Evolutionary conservation across 2,797 vertebrate species (phyloP), one percentile per base, ranked within the genome.

Genomic region (Epinephelus awoara): DNA sequence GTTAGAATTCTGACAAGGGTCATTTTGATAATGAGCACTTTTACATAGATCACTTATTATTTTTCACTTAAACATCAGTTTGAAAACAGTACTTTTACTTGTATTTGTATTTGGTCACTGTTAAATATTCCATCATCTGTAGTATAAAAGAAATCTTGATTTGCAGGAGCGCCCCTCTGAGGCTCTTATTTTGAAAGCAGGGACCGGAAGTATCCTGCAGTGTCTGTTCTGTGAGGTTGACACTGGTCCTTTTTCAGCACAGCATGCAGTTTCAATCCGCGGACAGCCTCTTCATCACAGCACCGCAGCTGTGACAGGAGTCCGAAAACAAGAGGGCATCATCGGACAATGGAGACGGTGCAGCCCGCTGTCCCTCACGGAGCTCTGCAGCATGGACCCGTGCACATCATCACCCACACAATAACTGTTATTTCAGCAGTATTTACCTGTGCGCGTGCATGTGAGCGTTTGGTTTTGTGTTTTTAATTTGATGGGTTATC

Each of bases 111-210:
- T 5, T 57, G 1, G 13, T 27, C 12, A 47, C 19, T 46, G 29
- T 42, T 61, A 13, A 15, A 6, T 27, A 42, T 21, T 38, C 14
- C 18, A 47, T 4, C 6, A 21, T 46, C 23, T 46, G 7, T 18
- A 15, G 7, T 2, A 15, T 25, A 18, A 0, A 25, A 49, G n/a
- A 4, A 29, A 29, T 6, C 27, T 29, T 6, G 12, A 42, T 15
- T 15, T 21, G 17, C 4, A 54, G 21, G 1, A 51, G 7, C 15
- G 9, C 12, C 1, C 6, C 5, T 14, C 2, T 2, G 0, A 12
- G 4, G 46, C 62, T 79, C 29, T 85, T 90, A 65, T 67, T 72
- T 27, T 90, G 85, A 86, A 83, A 81, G 72, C 40, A n/a, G 12
- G 58, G 66, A 55, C 6, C 29, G 47, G 29, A 11, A 10, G 34